Evolutionary conservation across 2,888 invertebrate genomes (phyloP).

Genomic region (Cecidostiba fungosa): DNA sequence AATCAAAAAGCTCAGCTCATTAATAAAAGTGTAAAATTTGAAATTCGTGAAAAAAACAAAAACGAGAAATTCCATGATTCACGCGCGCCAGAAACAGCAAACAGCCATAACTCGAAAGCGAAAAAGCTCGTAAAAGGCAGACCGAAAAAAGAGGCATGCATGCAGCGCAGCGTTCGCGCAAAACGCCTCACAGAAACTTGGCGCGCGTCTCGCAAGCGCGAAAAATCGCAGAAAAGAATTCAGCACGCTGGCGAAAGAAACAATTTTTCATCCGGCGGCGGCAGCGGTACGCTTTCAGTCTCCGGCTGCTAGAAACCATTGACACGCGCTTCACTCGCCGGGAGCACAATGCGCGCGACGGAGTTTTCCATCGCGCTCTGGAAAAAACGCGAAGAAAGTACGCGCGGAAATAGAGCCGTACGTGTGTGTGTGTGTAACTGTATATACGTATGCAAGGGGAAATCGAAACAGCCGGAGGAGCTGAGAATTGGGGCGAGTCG

Average conservation of each 20-base stretch:
- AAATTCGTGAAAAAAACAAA: too few species aligned
- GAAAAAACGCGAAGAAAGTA: not conserved
- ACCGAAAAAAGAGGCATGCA: not conserved
- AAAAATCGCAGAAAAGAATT: not conserved
- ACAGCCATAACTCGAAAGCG: not conserved
- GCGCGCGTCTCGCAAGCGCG: not conserved
- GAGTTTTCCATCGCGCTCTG: not conserved
- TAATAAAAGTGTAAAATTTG: too few species aligned
- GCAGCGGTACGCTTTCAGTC: not conserved
- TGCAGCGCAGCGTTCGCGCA: not conserved
- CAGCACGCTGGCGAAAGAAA: not conserved
- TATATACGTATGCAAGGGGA: not conserved
- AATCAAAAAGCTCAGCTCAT: too few species aligned
- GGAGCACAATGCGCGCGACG: not conserved
- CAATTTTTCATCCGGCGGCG: constrained; percentile 4
- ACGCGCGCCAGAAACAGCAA: too few species aligned
- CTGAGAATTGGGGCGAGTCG: not conserved
- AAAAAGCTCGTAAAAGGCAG: not conserved
- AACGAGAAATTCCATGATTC: too few species aligned
- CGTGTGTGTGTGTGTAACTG: not conserved
- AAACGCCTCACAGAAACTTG: not conserved
- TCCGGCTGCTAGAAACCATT: not conserved
- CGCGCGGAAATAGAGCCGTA: not conserved
- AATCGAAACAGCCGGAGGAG: not conserved
- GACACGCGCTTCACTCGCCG: not conserved